phyloP scores from a whole-genome alignment of 2,113 vertebrate genomes.

The Lanius ludovicianus region DNA sequence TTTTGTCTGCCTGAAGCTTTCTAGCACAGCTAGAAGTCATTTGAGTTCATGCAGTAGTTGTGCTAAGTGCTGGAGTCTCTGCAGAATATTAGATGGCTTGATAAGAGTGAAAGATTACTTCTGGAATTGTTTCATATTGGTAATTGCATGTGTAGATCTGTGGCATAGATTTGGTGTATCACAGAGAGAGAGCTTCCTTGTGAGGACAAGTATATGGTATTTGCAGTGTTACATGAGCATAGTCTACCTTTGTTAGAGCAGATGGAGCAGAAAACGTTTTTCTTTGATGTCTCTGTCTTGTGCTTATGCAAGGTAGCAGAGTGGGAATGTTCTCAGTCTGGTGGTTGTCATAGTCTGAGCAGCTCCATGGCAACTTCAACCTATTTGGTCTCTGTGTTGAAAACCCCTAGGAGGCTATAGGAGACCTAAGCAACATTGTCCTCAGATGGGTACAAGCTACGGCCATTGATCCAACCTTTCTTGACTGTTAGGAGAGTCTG shows the following conservation, averaged over 20 bases:
- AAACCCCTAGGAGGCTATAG: neutral
- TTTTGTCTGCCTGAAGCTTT: neutral
- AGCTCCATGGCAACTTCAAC: neutral
- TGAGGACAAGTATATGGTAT: neutral
- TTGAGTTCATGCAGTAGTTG: neutral
- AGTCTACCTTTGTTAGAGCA: neutral
- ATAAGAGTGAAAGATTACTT: neutral
- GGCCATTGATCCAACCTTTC: neutral
- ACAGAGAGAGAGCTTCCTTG: neutral
- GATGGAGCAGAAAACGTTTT: neutral
- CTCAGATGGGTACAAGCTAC: neutral
- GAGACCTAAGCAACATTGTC: neutral
- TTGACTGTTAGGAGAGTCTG: neutral
- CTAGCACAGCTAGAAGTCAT: neutral
- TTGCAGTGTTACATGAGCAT: neutral
- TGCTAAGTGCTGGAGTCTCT: neutral
- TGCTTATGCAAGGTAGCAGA: neutral
- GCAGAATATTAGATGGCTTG: neutral
- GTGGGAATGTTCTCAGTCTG: neutral
- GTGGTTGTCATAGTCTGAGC: neutral
- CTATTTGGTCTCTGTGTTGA: neutral
- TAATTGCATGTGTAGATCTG: neutral
- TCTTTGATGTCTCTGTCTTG: neutral
- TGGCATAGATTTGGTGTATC: neutral
- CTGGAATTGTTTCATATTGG: neutral